A percentile compares a stretch with the other conserved stretches of the same genome.
phyloP scores from a whole-genome alignment of 2,797 vertebrate genomes.

The Silurus lanzhouensis region DNA sequence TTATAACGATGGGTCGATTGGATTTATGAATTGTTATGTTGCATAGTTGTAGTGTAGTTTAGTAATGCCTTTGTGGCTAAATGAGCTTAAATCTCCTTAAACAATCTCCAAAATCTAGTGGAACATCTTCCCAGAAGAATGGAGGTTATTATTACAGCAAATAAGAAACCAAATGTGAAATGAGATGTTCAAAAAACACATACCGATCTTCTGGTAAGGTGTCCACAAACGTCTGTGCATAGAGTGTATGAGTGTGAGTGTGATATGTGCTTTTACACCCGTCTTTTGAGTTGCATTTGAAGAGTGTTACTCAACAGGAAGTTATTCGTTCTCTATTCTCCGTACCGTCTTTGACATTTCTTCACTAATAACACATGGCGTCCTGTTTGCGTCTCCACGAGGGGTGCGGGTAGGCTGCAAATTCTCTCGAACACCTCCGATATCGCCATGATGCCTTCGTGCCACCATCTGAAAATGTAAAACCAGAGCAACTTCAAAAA shows the following conservation, averaged over 20 bases:
- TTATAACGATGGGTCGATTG: neutral
- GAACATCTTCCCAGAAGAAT: too few species aligned
- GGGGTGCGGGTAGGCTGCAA: neutral
- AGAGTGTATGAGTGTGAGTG: too few species aligned
- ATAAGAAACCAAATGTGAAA: too few species aligned
- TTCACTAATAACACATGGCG: neutral
- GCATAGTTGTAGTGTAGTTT: too few species aligned
- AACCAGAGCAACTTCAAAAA: neutral
- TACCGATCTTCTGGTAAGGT: too few species aligned
- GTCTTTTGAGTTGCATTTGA: neutral
- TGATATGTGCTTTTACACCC: too few species aligned
- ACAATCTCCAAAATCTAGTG: too few species aligned
- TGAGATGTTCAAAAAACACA: too few species aligned
- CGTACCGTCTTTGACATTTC: neutral
- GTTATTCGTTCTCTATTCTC: neutral
- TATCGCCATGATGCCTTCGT: neutral
- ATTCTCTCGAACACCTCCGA: neutral
- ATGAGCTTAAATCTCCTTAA: too few species aligned
- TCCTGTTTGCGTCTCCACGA: neutral
- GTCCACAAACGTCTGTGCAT: too few species aligned
- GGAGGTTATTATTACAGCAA: too few species aligned
- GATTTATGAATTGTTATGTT: neutral
- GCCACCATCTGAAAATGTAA: constrained; percentile 1
- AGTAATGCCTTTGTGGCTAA: too few species aligned
- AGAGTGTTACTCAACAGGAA: neutral